Evolutionary conservation across 2,797 vertebrate species (phyloP), one percentile per base, ranked within the genome.

Genomic region (Heteromormyrus szaboi): DNA sequence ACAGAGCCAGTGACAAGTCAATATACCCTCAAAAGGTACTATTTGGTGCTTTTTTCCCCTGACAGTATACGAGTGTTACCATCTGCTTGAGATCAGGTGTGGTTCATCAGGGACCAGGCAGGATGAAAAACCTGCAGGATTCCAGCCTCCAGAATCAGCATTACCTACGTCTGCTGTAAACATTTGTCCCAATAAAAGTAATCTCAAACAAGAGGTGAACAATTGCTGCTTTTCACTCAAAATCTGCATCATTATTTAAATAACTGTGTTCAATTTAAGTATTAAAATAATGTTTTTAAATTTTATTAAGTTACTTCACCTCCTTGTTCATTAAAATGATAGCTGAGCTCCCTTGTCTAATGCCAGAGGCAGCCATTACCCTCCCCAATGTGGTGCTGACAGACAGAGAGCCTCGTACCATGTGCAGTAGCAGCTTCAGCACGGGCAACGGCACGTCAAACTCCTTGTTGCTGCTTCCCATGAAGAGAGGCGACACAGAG

Each of bases 401-500:
- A 68, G 65, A 33, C 12, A 68, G 29, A 37, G 65, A 14, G n/a
- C n/a, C 19, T 89, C 81, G 0, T 91, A 99, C 99, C 98, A 99
- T 97, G 91, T 95, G 94, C 22, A 99, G 94, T n/a, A 99, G 97
- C 90, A 97, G 97, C 2, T 94, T 93, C 14, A 99, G 97, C 93
- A 96, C 96, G 79, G 98, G 98, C 90, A 98, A 93, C 0, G 98
- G 97, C 59, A 98, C 95, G 4, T 94, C 96, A 86, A 98, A 98
- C 90, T 98, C 98, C 86, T 97, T 97, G 14, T 93, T 95, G 93
- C 95, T 97, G 93, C 96, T 92, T 1, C 97, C 98, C 0, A 97
- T 98, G 94, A 98, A 98, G 1, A 99, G 97, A 17, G 98, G 98
- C 0, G 98, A 98, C 65, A 99, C 95, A 0, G 98, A 99, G 93